Evolutionary conservation across 2,113 vertebrate genomes (phyloP).

Genomic region (Otolemur garnettii): DNA sequence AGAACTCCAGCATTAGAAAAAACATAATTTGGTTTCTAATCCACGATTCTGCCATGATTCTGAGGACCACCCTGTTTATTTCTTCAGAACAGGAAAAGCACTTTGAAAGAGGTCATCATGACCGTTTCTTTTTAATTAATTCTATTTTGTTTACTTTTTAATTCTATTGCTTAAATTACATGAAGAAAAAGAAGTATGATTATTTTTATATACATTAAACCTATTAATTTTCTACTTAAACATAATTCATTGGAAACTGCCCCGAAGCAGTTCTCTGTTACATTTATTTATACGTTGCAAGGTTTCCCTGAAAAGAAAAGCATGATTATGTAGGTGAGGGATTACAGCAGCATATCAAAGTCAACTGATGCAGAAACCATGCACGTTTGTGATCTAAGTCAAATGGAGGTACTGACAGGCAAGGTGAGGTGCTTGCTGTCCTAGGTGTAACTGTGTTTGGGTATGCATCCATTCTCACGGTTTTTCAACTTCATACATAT

Average conservation of each 20-base stretch:
- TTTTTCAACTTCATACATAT: not conserved
- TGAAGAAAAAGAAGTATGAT: not conserved
- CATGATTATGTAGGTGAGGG: not conserved
- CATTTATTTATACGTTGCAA: not conserved
- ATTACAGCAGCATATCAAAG: not conserved
- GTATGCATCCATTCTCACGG: not conserved
- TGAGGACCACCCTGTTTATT: not conserved
- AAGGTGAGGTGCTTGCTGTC: not conserved
- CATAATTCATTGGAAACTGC: constrained; percentile 6
- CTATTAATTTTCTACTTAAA: constrained; percentile 47
- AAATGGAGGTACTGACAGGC: not conserved
- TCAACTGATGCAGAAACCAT: not conserved
- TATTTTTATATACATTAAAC: not conserved
- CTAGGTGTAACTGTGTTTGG: not conserved
- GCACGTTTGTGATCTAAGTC: not conserved
- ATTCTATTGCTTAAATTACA: constrained; percentile 7
- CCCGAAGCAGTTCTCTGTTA: not conserved
- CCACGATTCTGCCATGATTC: not conserved
- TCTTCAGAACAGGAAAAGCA: not conserved
- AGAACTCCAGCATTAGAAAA: not conserved
- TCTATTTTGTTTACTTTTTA: not conserved
- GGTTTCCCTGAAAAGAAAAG: constrained; percentile 16
- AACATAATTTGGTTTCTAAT: not conserved
- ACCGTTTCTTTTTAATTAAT: not conserved
- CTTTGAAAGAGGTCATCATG: not conserved